Conservation (phyloP, 2,888 invertebrate genomes). For the Ornithoptera priamus region DNA sequence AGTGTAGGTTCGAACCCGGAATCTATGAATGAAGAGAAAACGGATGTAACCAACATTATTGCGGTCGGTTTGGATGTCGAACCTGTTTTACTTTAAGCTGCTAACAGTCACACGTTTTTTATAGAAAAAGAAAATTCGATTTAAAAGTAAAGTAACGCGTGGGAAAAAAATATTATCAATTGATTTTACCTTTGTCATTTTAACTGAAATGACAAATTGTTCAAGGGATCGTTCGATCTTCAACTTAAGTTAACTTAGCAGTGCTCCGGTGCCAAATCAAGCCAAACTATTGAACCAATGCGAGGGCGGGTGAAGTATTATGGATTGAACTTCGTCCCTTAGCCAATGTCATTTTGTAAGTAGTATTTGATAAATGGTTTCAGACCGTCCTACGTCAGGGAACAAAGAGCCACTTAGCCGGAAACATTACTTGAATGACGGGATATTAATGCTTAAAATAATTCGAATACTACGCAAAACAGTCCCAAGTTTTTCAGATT, state of each 20-base stretch:
- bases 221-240: conserved; percentile 22
- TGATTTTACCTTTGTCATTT: conserved; percentile 21
- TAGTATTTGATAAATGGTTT: conserved; percentile 29
- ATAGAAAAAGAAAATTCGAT: not conserved
- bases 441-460: conserved; percentile 15
- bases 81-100: not conserved
- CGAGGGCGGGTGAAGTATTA: conserved; percentile 23
- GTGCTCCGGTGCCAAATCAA: conserved; percentile 24
- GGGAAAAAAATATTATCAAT: conserved; percentile 12
- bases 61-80: not conserved
- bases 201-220: conserved; percentile 28
- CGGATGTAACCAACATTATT: too few species aligned
- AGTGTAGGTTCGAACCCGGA: too few species aligned
- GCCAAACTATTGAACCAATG: conserved; percentile 25
- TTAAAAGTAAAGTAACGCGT: not conserved
- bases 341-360: conserved; percentile 30
- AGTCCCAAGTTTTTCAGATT: not conserved
- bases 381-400: conserved; percentile 28
- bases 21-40: too few species aligned
- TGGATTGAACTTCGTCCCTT: conserved; percentile 28
- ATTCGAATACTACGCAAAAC: not conserved
- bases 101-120: not conserved
- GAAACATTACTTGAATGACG: conserved; percentile 23
- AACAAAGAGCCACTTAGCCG: conserved; percentile 26
- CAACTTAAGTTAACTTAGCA: conserved; percentile 28